Conservation (phyloP, 2,797 vertebrate genomes). For the Clarias laeviceps region DNA sequence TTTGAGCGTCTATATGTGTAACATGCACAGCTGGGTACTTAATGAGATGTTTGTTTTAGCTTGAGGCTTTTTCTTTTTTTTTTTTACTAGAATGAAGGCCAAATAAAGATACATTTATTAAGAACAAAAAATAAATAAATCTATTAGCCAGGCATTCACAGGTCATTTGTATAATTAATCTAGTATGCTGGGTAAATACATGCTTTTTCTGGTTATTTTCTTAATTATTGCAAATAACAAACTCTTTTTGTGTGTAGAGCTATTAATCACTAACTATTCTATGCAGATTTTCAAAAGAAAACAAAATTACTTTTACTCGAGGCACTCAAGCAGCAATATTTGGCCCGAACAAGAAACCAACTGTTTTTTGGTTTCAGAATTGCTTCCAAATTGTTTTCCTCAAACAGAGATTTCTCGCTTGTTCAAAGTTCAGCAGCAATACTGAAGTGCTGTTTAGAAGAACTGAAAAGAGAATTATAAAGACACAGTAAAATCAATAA, state of each 20-base stretch:
- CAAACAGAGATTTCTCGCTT: not conserved
- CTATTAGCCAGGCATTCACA: not conserved
- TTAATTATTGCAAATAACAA: not conserved
- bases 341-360: not conserved
- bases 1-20: not conserved
- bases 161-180: not conserved
- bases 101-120: slow-evolving; percentile 3
- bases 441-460: not conserved
- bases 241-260: not conserved
- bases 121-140: not conserved
- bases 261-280: slow-evolving; percentile 7
- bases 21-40: not conserved
- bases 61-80: not conserved
- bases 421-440: not conserved
- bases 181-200: not conserved
- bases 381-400: not conserved
- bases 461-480: not conserved
- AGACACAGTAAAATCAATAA: not conserved
- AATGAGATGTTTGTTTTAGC: not conserved
- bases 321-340: not conserved
- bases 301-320: not conserved
- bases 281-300: not conserved
- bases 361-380: not conserved
- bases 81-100: not conserved
- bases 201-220: not conserved